Evolutionary conservation across 2,888 invertebrate genomes (phyloP).

Genomic region (Drosophila monieri): DNA sequence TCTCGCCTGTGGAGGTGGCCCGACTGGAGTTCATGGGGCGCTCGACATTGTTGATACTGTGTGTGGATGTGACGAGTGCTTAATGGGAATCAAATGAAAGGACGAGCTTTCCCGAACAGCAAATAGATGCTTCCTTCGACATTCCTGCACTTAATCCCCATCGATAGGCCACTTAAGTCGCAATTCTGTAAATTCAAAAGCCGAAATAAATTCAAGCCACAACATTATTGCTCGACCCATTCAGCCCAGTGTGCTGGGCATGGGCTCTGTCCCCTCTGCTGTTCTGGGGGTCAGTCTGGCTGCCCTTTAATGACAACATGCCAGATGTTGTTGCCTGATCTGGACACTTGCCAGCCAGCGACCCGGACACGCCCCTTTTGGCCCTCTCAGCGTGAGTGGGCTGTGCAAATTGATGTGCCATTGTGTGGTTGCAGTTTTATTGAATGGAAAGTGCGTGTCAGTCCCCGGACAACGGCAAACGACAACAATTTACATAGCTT

Average conservation of each 20-base stretch:
- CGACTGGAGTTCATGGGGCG: conserved; percentile 25
- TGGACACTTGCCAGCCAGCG: conserved; percentile 39
- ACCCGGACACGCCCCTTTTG: conserved; percentile 8
- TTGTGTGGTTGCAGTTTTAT: conserved; percentile 67
- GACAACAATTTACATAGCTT: conserved; percentile 60
- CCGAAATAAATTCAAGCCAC: not conserved
- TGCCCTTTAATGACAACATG: conserved; percentile 69
- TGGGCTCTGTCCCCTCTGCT: not conserved
- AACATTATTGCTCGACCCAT: not conserved
- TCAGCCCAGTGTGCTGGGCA: not conserved
- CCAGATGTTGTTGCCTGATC: conserved; percentile 44
- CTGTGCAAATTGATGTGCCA: conserved; percentile 68
- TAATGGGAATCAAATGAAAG: conserved; percentile 16
- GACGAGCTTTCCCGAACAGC: conserved; percentile 14
- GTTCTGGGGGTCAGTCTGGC: conserved; percentile 27
- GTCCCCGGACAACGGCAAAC: conserved; percentile 25
- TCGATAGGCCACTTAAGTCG: conserved; percentile 1
- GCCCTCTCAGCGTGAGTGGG: not conserved
- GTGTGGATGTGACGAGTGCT: conserved; percentile 15
- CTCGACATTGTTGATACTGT: conserved; percentile 39
- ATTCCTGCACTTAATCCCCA: not conserved
- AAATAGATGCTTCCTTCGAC: not conserved
- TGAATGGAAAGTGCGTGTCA: conserved; percentile 72
- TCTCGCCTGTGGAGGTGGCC: conserved; percentile 50
- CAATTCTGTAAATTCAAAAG: not conserved